These are phyloP conservation scores for Chamaetylas fuelleborni DNA, from an alignment of 2,113 vertebrate species.

Conservation along the genomic window DNA sequence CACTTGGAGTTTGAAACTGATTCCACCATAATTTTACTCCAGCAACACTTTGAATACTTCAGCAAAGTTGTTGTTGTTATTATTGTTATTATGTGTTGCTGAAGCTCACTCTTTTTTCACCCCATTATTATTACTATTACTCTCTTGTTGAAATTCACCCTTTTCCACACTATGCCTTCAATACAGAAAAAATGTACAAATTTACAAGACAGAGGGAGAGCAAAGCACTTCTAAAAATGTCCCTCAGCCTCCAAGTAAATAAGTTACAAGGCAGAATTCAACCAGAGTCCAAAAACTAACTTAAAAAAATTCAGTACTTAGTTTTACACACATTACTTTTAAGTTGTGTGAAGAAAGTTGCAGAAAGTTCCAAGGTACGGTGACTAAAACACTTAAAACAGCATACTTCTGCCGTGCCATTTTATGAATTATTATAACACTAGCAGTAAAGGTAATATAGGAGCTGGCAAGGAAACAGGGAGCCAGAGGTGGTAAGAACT, in stretches of 20 bases:
- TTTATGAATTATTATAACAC: conserved; percentile 3
- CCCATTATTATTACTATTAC: neutral
- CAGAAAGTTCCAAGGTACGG: conserved; percentile 28
- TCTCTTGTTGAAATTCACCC: neutral
- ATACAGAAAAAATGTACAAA: neutral
- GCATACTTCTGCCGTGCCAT: neutral
- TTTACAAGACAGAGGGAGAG: neutral
- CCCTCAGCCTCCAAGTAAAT: neutral
- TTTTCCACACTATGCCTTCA: neutral
- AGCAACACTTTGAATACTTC: neutral
- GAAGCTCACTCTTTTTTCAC: neutral
- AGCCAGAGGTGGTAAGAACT: neutral
- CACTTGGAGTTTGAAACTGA: neutral
- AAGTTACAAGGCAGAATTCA: neutral
- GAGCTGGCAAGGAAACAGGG: neutral
- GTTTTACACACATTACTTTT: neutral
- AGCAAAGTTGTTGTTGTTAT: neutral
- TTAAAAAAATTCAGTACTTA: neutral
- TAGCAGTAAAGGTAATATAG: neutral
- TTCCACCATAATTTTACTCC: neutral
- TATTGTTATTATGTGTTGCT: neutral
- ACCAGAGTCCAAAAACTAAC: conserved; percentile 21
- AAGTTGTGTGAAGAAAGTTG: neutral
- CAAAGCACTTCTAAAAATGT: neutral
- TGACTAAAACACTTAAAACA: conserved; percentile 42